A percentile compares a stretch with the other conserved stretches of the same genome.
Evolutionary conservation across 2,888 invertebrate genomes (phyloP).

Genomic region (Coecobrya sp.): DNA sequence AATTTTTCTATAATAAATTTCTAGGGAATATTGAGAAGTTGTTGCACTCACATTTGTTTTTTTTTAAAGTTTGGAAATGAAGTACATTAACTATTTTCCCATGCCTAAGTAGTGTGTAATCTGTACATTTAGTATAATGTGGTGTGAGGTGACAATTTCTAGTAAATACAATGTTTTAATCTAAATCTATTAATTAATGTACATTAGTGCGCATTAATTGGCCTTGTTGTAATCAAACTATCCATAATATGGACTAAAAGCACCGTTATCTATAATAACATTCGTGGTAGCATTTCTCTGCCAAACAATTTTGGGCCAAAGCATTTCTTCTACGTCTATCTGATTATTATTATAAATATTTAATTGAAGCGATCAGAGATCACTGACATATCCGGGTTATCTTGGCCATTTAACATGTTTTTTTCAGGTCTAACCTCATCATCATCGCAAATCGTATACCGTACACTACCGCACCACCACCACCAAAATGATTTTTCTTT

Average conservation of each 20-base stretch:
- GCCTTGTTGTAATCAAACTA: not conserved
- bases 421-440: slow-evolving; percentile 51
- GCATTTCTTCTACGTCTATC: not conserved
- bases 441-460: slow-evolving; percentile 42
- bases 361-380: slow-evolving; percentile 28
- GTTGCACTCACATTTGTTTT: slow-evolving; percentile 22
- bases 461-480: not conserved
- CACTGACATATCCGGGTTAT: not conserved
- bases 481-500: not conserved
- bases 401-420: not conserved
- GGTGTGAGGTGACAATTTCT: not conserved
- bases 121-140: not conserved
- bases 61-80: not conserved
- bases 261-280: slow-evolving; percentile 25
- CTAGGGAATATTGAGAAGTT: slow-evolving; percentile 15
- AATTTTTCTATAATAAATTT: not conserved
- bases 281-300: not conserved
- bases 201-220: slow-evolving; percentile 12
- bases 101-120: not conserved
- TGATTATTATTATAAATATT: slow-evolving; percentile 24
- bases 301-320: not conserved
- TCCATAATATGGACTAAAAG: slow-evolving; percentile 27
- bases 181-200: slow-evolving; percentile 46
- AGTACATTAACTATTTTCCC: slow-evolving; percentile 24
- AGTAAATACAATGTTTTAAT: slow-evolving; percentile 26